phyloP scores from a whole-genome alignment of 2,888 invertebrate genomes.

The Eubasilissa splendida region DNA sequence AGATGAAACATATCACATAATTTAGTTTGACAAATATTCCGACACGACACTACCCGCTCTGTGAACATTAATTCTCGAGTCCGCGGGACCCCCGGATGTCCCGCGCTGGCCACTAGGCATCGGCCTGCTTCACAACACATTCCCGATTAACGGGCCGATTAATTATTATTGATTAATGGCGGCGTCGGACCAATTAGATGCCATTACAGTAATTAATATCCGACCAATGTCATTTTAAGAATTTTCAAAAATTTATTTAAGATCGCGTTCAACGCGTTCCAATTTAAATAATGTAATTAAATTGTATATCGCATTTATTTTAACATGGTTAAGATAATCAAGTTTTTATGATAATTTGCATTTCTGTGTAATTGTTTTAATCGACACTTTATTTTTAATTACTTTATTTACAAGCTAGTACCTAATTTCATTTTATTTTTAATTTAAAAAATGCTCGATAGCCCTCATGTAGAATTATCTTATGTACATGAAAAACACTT shows the following conservation, averaged over 20 bases:
- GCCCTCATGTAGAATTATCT: too few relatives aligned
- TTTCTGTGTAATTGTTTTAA: too few relatives aligned
- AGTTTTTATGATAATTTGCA: too few relatives aligned
- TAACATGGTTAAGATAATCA: too few relatives aligned
- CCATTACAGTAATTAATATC: conserved; percentile 2
- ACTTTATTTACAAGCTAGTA: too few relatives aligned
- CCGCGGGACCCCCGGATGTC: conserved; percentile 48
- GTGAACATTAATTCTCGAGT: conserved; percentile 52
- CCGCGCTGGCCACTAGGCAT: not conserved
- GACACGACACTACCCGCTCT: conserved; percentile 50
- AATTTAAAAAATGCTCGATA: too few relatives aligned
- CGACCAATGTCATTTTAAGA: not conserved
- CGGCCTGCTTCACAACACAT: conserved; percentile 11
- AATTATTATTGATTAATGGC: conserved; percentile 48
- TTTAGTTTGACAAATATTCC: conserved; percentile 56
- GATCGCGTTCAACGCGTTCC: too few relatives aligned
- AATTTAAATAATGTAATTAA: too few relatives aligned
- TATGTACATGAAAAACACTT: too few relatives aligned
- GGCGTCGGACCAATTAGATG: conserved; percentile 1
- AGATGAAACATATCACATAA: conserved; percentile 57
- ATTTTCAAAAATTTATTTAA: not conserved
- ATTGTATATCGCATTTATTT: too few relatives aligned
- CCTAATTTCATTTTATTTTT: too few relatives aligned
- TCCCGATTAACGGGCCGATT: conserved; percentile 34
- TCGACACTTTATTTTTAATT: too few relatives aligned